Evolutionary conservation across 2,888 invertebrate species (phyloP).

Genomic region (Mythimna vitellina): DNA sequence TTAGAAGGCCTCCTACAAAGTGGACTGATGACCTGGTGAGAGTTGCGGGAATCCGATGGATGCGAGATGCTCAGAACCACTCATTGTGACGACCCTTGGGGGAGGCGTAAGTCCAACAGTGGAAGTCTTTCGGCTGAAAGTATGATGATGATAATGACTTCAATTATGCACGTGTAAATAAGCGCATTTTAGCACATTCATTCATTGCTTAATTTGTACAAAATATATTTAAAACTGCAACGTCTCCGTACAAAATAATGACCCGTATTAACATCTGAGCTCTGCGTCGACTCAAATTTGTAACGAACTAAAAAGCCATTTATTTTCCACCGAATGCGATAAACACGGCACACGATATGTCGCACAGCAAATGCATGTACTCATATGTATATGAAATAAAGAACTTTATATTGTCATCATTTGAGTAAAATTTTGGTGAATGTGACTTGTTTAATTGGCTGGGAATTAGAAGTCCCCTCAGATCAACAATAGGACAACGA

Average conservation of each 20-base stretch:
- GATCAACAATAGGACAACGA: too few relatives aligned
- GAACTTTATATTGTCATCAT: neutral
- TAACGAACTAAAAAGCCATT: constrained; percentile 75
- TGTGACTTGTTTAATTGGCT: too few relatives aligned
- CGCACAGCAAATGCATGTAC: constrained; percentile 2
- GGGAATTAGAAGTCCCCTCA: neutral
- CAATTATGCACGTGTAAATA: neutral
- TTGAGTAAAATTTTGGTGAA: constrained; percentile 1
- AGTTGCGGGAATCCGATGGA: too few relatives aligned
- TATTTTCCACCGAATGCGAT: constrained; percentile 69
- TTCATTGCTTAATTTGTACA: neutral
- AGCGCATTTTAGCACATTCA: neutral
- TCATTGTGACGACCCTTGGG: too few relatives aligned
- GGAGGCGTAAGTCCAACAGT: too few relatives aligned
- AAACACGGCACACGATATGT: constrained; percentile 60
- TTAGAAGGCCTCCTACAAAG: too few relatives aligned
- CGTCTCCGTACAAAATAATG: neutral
- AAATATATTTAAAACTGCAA: neutral
- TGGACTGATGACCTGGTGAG: too few relatives aligned
- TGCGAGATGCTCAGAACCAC: too few relatives aligned
- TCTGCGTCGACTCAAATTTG: constrained; percentile 63
- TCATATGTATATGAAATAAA: constrained; percentile 13
- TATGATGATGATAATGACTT: too few relatives aligned
- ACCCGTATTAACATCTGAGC: constrained; percentile 20
- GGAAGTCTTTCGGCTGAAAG: too few relatives aligned